Conservation (phyloP, 2,113 vertebrate species). For the Xenopus laevis region DNA sequence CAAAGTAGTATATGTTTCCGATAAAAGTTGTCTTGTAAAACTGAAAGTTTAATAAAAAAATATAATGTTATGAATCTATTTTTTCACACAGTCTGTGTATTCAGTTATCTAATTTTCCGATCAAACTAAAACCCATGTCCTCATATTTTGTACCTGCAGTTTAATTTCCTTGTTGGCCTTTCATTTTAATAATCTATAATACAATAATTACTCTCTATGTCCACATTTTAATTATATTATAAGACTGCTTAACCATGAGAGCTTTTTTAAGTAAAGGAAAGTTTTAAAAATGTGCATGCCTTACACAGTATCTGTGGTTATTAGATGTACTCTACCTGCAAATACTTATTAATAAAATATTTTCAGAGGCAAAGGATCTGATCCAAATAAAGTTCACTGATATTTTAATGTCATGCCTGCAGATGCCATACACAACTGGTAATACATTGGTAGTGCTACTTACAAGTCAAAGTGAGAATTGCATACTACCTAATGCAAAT, state of each 20-base stretch:
- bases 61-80: no score
- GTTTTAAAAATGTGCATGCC: conserved; percentile 22
- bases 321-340: conserved; percentile 29
- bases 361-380: conserved; percentile 3
- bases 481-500: not conserved
- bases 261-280: conserved; percentile 25
- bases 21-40: no score
- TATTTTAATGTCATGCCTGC: conserved; percentile 13
- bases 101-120: no score
- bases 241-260: conserved; percentile 7
- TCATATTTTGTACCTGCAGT: conserved; percentile 3
- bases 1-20: no score
- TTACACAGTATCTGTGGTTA: conserved; percentile 18
- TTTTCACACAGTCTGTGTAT: no score
- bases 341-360: conserved; percentile 25
- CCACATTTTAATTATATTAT: conserved; percentile 39
- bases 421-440: not conserved
- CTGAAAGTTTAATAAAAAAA: no score
- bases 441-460: not conserved
- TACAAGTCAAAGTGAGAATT: conserved; percentile 1
- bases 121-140: not conserved
- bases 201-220: conserved; percentile 24
- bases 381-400: conserved; percentile 1
- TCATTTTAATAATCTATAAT: conserved; percentile 35
- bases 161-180: conserved; percentile 31